These are phyloP conservation scores for Xestia c-nigrum DNA, from an alignment of 2,888 invertebrate genomes.

Conservation along the genomic window DNA sequence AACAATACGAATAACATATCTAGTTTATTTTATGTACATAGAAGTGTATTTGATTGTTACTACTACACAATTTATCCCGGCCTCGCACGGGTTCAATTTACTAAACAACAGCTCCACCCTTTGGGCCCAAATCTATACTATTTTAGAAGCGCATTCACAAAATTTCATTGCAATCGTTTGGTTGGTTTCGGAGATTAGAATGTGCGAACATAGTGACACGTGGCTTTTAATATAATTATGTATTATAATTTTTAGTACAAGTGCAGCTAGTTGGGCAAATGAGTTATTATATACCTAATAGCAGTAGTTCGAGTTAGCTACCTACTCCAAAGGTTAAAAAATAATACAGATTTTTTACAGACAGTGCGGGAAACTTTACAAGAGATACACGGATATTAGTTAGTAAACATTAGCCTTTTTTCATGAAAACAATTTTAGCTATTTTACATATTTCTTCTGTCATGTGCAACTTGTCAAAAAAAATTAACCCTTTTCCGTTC, in stretches of 20 bases:
- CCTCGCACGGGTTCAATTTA: neutral
- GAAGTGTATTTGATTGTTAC: constrained; percentile 28
- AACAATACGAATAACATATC: constrained; percentile 38
- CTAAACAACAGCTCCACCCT: neutral
- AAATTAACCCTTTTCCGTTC: neutral
- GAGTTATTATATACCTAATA: constrained; percentile 35
- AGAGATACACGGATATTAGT: neutral
- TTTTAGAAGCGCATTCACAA: neutral
- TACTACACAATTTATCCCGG: constrained; percentile 36
- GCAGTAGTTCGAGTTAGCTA: constrained; percentile 22
- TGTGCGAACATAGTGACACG: neutral
- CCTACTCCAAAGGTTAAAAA: constrained; percentile 9
- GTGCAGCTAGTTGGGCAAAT: constrained; percentile 38
- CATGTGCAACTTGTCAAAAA: neutral
- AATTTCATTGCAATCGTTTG: neutral
- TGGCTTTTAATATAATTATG: neutral
- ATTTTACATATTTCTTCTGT: neutral
- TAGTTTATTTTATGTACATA: constrained; percentile 46
- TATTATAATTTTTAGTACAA: constrained; percentile 22
- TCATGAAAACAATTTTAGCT: neutral
- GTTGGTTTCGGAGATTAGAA: neutral
- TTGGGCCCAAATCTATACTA: neutral
- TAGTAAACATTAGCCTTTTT: neutral
- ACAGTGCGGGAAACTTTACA: neutral
- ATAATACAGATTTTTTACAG: neutral